A percentile compares a stretch with the other conserved stretches of the same genome.
Evolutionary conservation across 2,888 invertebrate species (phyloP).

Genomic region (Zhengitettix transpicula): DNA sequence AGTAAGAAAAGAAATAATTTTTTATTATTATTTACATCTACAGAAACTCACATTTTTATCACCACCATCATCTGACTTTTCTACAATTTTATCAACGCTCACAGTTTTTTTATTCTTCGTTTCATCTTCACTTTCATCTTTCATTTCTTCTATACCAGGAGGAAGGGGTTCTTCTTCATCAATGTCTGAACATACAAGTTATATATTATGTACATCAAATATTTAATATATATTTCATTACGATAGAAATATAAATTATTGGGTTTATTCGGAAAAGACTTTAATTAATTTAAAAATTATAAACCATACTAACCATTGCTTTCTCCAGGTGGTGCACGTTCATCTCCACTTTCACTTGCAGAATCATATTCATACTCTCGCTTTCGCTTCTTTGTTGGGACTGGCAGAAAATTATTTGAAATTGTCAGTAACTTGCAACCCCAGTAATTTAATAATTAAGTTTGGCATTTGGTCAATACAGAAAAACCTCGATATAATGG

Average conservation of each 20-base stretch:
- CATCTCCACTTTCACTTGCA: constrained; percentile 29
- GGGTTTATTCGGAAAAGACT: too few relatives aligned
- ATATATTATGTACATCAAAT: too few relatives aligned
- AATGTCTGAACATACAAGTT: constrained; percentile 5
- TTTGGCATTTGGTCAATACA: too few relatives aligned
- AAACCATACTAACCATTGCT: constrained; percentile 6
- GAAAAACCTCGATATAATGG: too few relatives aligned
- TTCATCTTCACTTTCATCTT: constrained; percentile 13
- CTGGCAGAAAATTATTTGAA: neutral
- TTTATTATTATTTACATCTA: constrained; percentile 12
- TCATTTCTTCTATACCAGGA: constrained; percentile 17
- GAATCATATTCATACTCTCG: constrained; percentile 23
- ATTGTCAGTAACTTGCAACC: too few relatives aligned
- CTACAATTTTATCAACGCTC: constrained; percentile 12
- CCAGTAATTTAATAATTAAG: too few relatives aligned
- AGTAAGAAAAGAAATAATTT: constrained; percentile 4
- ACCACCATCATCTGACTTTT: neutral
- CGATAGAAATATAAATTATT: too few relatives aligned
- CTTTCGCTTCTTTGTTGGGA: constrained; percentile 1
- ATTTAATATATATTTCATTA: too few relatives aligned
- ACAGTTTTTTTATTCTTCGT: constrained; percentile 14
- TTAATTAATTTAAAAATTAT: neutral
- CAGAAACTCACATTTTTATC: neutral
- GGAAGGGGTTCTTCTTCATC: constrained; percentile 19
- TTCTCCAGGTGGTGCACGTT: constrained; percentile 10